phyloP scores from a whole-genome alignment of 2,797 vertebrate species.

The Onychomys arenicola region DNA sequence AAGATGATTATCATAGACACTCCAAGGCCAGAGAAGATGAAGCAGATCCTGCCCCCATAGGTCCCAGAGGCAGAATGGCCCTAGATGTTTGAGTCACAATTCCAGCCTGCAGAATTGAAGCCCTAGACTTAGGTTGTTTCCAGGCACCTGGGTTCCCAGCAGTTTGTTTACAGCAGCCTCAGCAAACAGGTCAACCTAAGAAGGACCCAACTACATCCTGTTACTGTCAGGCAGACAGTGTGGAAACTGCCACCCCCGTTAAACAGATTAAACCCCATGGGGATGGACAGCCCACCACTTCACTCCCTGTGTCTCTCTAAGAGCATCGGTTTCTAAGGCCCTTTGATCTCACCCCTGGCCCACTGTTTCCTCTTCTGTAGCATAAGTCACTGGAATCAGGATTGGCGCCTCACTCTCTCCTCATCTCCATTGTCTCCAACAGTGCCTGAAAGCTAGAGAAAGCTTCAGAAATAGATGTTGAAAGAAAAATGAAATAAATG shows the following conservation, averaged over 20 bases:
- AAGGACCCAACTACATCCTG: accelerated
- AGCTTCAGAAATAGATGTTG: accelerated
- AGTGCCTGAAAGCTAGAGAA: accelerated
- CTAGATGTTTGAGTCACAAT: neutral
- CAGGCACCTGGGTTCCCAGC: too few species aligned
- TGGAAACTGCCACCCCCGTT: accelerated
- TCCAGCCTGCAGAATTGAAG: accelerated
- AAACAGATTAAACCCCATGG: accelerated
- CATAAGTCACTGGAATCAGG: accelerated
- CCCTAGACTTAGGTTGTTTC: neutral
- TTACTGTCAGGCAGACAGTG: neutral
- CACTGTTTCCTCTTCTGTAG: neutral
- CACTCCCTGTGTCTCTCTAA: neutral
- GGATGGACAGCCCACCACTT: neutral
- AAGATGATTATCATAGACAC: neutral
- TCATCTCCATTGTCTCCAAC: accelerated
- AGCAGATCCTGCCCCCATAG: too few species aligned
- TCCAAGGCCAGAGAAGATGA: neutral
- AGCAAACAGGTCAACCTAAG: accelerated
- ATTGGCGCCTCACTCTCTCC: too few species aligned
- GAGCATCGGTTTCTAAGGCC: neutral
- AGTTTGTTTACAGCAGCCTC: too few species aligned
- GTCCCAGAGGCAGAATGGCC: too few species aligned
- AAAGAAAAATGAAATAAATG: neutral
- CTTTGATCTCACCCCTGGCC: neutral